Evolutionary conservation across 2,113 vertebrate genomes (phyloP).

Genomic region (Lichenostomus cassidix): DNA sequence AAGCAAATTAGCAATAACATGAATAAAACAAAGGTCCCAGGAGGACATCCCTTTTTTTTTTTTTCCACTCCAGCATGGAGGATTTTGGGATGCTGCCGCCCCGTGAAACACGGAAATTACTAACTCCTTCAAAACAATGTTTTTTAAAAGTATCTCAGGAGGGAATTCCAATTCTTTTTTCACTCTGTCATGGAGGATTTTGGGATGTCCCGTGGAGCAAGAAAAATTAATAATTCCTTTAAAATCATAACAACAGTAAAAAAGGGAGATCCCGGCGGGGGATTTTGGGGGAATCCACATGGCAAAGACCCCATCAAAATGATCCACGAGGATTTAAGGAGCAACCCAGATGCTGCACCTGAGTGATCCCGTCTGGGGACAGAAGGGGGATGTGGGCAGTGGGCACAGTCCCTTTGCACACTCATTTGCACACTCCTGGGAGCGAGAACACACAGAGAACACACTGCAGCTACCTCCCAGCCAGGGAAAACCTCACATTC

Average conservation of each 20-base stretch:
- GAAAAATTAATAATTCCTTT: background rate
- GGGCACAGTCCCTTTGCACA: background rate
- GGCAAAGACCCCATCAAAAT: background rate
- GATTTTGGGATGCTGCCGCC: background rate
- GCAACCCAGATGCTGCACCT: background rate
- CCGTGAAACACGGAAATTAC: background rate
- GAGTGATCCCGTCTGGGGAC: fast-evolving
- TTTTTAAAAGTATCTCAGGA: background rate
- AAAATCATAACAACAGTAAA: background rate
- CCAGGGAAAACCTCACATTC: background rate
- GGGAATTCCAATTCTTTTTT: background rate
- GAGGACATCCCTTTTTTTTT: too few relatives aligned
- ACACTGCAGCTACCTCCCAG: background rate
- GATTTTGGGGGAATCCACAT: background rate
- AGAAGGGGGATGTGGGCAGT: fast-evolving
- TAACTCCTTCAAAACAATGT: background rate
- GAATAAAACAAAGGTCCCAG: too few relatives aligned
- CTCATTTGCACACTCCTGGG: background rate
- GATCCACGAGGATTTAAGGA: background rate
- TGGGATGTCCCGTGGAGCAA: background rate
- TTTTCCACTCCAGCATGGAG: background rate
- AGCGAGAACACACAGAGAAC: background rate
- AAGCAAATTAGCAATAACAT: too few relatives aligned
- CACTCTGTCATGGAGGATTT: background rate
- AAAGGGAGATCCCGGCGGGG: background rate